Base-by-base conservation (phyloP, 1,140 invertebrate genomes). In the Drosophila sturtevanti region DNA sequence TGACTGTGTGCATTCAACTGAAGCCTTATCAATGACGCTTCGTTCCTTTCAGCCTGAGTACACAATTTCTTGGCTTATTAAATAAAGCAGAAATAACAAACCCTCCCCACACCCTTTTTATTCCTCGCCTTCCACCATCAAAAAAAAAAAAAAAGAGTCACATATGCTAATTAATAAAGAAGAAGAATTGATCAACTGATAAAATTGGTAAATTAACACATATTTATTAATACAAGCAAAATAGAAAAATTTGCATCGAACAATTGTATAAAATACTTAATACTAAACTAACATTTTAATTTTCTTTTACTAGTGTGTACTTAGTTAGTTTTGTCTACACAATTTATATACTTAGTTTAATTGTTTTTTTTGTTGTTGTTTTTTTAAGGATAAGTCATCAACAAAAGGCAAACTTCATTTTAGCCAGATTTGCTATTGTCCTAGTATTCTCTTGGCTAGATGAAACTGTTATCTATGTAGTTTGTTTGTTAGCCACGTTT, bases 1-100 rank as follows among this genome's bases (percentile, higher is more conserved):
- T 56, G 27, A 56, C 54, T 56, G 54, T 34, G 54, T 56, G 54
- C 54, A 56, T 34, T 34, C 54, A 56, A 56, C 24, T 56, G 54
- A 56, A 56, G 54, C 54, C 54, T 56, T 56, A 56, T 56, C 54
- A 56, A 56, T 56, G 54, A 56, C 54, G 54, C 54, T 34, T 31
- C 52, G 11, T 55, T 55, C 24, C n/a, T 55, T 55, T 55, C 52
- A 27, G 12, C 52, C n/a, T 31, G 52, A 55, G 52, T 55, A 34
- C 24, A 34, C 54, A 56, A 56, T 56, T 56, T 34, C n/a, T 11
- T 34, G 27, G 54, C 14, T 56, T 56, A 56, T 34, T 56, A 34
- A 56, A 34, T 56, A 56, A 56, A 27, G 9, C 10, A 9, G 7
- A 2, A 21, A 44, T 5, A 31, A n/a, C n/a, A 31, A 31, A 31